A percentile compares a stretch with the other conserved stretches of the same genome.
phyloP scores from a whole-genome alignment of 2,797 vertebrate genomes.

The Fistularia tabacaria region DNA sequence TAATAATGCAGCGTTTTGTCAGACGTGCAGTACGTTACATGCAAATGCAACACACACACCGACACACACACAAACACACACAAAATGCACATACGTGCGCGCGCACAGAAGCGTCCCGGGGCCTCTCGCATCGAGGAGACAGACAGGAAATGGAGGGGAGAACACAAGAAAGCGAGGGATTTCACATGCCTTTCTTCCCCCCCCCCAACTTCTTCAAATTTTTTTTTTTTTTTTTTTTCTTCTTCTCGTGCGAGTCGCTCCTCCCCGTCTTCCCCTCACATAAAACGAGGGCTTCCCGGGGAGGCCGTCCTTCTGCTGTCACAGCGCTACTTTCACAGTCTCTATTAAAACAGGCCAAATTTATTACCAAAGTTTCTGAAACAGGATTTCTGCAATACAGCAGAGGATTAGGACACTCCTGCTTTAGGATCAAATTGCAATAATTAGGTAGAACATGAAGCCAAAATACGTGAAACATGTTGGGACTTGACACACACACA shows the following conservation, averaged over 20 bases:
- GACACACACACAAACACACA: too few species aligned
- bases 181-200: slow-evolving; percentile 27
- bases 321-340: slow-evolving; percentile 58
- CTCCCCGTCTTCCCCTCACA: slow-evolving; percentile 18
- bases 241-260: background rate
- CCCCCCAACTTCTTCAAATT: slow-evolving; percentile 46
- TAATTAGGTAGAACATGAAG: slow-evolving; percentile 76
- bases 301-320: slow-evolving; percentile 65
- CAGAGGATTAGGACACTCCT: slow-evolving; percentile 71
- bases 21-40: too few species aligned
- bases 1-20: slow-evolving; percentile 11
- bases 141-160: slow-evolving; percentile 16
- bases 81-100: too few species aligned
- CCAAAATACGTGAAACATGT: slow-evolving; percentile 67
- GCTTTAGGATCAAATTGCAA: slow-evolving; percentile 76
- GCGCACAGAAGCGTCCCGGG: background rate
- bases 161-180: slow-evolving; percentile 31
- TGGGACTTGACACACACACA: slow-evolving; percentile 56
- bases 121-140: slow-evolving; percentile 27
- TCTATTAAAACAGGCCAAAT: slow-evolving; percentile 69
- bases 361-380: slow-evolving; percentile 69
- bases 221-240: slow-evolving; percentile 27
- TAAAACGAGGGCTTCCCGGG: slow-evolving; percentile 52
- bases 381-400: slow-evolving; percentile 67
- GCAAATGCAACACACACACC: too few species aligned